Conservation (phyloP, 2,113 vertebrate species). For the Syrrhaptes paradoxus region DNA sequence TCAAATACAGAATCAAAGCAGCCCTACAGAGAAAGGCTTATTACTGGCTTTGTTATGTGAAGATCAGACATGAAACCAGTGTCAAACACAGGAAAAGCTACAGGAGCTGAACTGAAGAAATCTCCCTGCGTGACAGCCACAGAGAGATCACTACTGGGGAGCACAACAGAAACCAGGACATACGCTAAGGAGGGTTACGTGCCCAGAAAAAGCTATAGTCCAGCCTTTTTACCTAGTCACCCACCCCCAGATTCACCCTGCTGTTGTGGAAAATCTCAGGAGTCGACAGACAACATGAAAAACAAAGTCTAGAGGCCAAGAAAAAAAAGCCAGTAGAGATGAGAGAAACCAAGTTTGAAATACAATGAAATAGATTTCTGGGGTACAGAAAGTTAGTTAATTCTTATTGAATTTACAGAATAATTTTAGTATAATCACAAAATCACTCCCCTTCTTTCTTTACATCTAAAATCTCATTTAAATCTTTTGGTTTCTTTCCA, state of each 20-base stretch:
- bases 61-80: rapidly evolving
- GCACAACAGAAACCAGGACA: neutral
- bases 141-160: neutral
- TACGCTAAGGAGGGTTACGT: rapidly evolving
- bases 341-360: neutral
- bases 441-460: neutral
- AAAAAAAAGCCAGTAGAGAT: neutral
- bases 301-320: neutral
- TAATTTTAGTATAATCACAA: neutral
- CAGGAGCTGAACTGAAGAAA: neutral
- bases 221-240: neutral
- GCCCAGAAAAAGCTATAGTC: neutral
- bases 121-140: neutral
- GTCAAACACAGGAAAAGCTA: neutral
- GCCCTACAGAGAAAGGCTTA: neutral
- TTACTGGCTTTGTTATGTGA: neutral
- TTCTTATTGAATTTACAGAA: neutral
- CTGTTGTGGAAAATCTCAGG: neutral
- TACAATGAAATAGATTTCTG: neutral
- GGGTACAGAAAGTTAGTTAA: neutral
- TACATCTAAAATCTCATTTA: neutral
- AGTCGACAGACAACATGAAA: neutral
- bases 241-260: neutral
- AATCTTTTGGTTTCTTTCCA: neutral
- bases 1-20: neutral